These are phyloP conservation scores for Nerophis ophidion DNA, from an alignment of 2,113 vertebrate species.

Conservation along the genomic window DNA sequence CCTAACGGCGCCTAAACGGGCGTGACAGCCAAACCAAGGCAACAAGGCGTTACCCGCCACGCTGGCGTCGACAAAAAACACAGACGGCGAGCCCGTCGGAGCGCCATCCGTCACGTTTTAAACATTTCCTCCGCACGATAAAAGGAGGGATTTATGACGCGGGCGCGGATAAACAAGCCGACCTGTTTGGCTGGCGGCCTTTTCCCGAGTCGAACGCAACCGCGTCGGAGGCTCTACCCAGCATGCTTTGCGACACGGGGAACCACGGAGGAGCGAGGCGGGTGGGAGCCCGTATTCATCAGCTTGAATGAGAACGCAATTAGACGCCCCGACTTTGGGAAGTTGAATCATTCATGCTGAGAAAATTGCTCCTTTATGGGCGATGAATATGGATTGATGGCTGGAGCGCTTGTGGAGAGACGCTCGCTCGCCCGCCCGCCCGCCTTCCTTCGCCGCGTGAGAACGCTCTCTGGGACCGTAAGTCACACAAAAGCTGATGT, in stretches of 20 bases:
- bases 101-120: conserved; percentile 27
- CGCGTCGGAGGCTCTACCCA: conserved; percentile 11
- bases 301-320: conserved; percentile 53
- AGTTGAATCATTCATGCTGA: conserved; percentile 69
- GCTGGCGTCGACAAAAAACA: no score
- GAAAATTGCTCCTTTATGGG: conserved; percentile 73
- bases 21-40: no score
- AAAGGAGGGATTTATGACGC: conserved; percentile 14
- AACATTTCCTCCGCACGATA: conserved; percentile 24
- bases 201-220: neutral
- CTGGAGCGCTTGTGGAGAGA: conserved; percentile 58
- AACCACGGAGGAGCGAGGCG: neutral
- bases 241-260: conserved; percentile 17
- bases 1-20: no score
- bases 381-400: conserved; percentile 73
- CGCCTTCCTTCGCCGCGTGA: no score
- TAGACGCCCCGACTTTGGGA: conserved; percentile 41
- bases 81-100: neutral
- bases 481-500: no score
- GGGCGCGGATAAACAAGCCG: conserved; percentile 17
- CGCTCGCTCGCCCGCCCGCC: no score
- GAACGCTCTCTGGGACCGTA: no score
- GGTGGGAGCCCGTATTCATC: conserved; percentile 53
- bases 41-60: no score
- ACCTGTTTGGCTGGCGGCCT: conserved; percentile 7